A percentile compares a stretch with the other conserved stretches of the same genome.
Evolutionary conservation across 37 sponge, comb jelly and placozoan genomes (phyloP).

Genomic region (Tethya wilhelma): DNA sequence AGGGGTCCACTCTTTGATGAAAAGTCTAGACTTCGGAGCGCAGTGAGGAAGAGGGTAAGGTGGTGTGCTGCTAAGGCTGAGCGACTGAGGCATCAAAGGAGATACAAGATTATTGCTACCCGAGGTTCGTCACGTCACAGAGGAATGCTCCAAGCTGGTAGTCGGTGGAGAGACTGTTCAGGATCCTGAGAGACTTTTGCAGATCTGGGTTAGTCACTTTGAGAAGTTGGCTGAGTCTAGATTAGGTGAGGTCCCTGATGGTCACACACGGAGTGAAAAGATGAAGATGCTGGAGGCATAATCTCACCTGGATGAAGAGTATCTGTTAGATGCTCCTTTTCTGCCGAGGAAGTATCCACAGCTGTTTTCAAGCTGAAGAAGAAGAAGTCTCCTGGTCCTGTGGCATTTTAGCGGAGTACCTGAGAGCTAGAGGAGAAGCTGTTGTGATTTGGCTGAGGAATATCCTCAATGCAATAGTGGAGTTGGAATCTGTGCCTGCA

Average conservation of each 20-base stretch:
- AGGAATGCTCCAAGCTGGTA: conserved; percentile 17
- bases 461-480: conserved; percentile 9
- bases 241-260: background rate
- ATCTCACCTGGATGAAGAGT: conserved; percentile 14
- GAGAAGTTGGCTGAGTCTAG: background rate
- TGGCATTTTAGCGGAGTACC: conserved; percentile 16
- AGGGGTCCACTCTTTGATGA: conserved; percentile 32
- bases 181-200: conserved; percentile 14
- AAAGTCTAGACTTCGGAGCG: background rate
- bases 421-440: conserved; percentile 38
- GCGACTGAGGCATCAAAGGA: background rate
- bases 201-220: conserved; percentile 6
- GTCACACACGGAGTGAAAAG: background rate
- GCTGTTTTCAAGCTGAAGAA: conserved; percentile 23
- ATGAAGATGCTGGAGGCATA: conserved; percentile 8
- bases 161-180: conserved; percentile 17
- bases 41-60: conserved; percentile 19
- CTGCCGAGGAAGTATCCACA: conserved; percentile 4
- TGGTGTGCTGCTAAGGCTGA: conserved; percentile 12
- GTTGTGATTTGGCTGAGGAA: conserved; percentile 22
- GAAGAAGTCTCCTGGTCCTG: conserved; percentile 8
- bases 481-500: background rate
- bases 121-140: background rate
- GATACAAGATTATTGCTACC: background rate
- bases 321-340: conserved; percentile 21